phyloP scores from a whole-genome alignment of 2,113 vertebrate species.

The Arenaria interpres region DNA sequence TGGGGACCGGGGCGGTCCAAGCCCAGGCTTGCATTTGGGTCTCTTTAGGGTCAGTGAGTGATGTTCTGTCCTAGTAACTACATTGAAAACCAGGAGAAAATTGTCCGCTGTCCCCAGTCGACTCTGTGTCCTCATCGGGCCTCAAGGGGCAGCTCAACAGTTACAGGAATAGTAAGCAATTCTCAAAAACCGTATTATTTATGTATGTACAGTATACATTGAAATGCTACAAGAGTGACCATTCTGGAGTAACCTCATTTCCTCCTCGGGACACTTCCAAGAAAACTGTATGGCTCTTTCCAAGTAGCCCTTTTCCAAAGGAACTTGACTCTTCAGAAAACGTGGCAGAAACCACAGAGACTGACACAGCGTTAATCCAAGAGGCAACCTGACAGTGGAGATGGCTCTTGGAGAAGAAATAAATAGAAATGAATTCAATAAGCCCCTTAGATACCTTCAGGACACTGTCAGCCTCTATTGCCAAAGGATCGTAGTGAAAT shows the following conservation, averaged over 20 bases:
- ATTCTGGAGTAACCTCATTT: background rate
- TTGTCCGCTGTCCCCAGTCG: background rate
- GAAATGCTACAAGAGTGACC: background rate
- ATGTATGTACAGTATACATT: background rate
- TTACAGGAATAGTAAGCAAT: background rate
- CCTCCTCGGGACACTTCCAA: background rate
- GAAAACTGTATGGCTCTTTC: background rate
- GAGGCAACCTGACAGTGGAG: fast-evolving
- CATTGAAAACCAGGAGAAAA: background rate
- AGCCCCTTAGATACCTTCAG: background rate
- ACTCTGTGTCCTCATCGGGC: background rate
- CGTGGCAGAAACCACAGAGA: background rate
- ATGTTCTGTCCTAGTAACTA: background rate
- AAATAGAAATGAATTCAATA: background rate
- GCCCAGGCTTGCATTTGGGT: background rate
- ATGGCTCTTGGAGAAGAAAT: background rate
- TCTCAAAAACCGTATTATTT: background rate
- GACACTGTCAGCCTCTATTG: background rate
- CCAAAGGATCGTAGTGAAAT: background rate
- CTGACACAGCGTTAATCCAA: background rate
- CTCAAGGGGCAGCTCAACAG: background rate
- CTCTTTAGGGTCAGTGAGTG: background rate
- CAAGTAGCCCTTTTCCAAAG: background rate
- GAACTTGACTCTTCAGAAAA: background rate
- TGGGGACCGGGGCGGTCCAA: fast-evolving